Conservation (phyloP, 2,797 vertebrate species). For the Parambassis ranga region DNA sequence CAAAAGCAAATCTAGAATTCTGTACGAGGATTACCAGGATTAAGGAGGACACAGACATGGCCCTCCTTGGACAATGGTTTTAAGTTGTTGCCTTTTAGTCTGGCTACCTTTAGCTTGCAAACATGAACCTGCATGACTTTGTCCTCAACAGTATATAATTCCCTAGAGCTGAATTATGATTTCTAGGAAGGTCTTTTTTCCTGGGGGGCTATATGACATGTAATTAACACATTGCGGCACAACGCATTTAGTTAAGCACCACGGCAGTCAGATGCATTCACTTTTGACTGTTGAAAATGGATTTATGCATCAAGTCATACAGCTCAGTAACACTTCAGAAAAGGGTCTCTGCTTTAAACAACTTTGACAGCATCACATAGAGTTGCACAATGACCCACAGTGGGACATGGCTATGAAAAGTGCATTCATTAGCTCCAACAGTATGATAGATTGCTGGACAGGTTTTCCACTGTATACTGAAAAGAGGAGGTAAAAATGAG, state of each 20-base stretch:
- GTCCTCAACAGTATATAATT: constrained; percentile 20
- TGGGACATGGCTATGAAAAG: constrained; percentile 44
- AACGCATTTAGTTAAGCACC: not conserved
- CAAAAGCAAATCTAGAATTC: constrained; percentile 84
- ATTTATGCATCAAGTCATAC: constrained; percentile 17
- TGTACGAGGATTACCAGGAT: constrained; percentile 79
- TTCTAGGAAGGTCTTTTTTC: not conserved
- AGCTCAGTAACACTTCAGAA: constrained; percentile 16
- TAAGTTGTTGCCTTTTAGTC: constrained; percentile 65
- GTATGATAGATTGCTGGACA: constrained; percentile 54
- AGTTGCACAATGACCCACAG: constrained; percentile 53
- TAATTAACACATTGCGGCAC: not conserved
- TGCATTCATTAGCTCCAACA: constrained; percentile 44
- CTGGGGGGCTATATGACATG: too few relatives aligned
- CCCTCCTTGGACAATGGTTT: constrained; percentile 69
- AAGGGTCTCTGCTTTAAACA: constrained; percentile 20
- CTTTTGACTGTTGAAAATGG: constrained; percentile 1
- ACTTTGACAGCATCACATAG: constrained; percentile 35
- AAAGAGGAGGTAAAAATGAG: constrained; percentile 55
- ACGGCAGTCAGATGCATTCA: constrained; percentile 3
- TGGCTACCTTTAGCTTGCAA: constrained; percentile 58
- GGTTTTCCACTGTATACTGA: constrained; percentile 50
- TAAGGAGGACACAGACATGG: constrained; percentile 75
- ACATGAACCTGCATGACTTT: constrained; percentile 37
- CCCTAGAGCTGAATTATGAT: not conserved